These are phyloP conservation scores for Drosophila oshimai DNA, from an alignment of 1,140 invertebrate genomes.

Conservation along the genomic window DNA sequence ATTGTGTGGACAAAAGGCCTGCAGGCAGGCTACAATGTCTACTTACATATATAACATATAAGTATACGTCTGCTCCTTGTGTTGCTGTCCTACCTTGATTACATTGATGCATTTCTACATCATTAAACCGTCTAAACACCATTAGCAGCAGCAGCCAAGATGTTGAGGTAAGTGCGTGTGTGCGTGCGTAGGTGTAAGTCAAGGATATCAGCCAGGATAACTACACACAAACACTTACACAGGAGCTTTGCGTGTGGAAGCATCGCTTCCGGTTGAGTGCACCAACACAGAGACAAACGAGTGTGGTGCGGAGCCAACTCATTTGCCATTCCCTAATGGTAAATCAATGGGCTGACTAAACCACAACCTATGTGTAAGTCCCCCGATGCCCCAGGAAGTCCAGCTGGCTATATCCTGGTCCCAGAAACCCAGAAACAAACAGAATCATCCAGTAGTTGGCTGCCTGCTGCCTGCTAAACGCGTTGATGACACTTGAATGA, in stretches of 20 bases:
- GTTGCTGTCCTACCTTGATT: conserved; percentile 61
- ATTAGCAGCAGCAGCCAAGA: conserved; percentile 57
- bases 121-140: conserved; percentile 72
- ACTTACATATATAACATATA: background rate
- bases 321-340: conserved; percentile 65
- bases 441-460: background rate
- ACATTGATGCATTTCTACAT: conserved; percentile 77
- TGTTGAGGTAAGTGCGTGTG: conserved; percentile 28
- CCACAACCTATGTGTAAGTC: background rate
- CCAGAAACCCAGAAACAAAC: background rate
- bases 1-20: conserved; percentile 4
- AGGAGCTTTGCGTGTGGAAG: conserved; percentile 23
- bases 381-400: conserved; percentile 24
- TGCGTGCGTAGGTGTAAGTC: conserved; percentile 14
- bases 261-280: conserved; percentile 71
- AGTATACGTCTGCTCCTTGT: background rate
- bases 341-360: conserved; percentile 60
- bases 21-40: background rate
- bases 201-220: conserved; percentile 25
- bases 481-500: conserved; percentile 77
- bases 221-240: background rate
- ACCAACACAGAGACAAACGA: conserved; percentile 32
- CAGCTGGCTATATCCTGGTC: conserved; percentile 7
- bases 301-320: conserved; percentile 39
- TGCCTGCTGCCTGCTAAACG: conserved; percentile 31